These are phyloP conservation scores for Prionace glauca DNA, from an alignment of 2,797 vertebrate species.

Conservation along the genomic window DNA sequence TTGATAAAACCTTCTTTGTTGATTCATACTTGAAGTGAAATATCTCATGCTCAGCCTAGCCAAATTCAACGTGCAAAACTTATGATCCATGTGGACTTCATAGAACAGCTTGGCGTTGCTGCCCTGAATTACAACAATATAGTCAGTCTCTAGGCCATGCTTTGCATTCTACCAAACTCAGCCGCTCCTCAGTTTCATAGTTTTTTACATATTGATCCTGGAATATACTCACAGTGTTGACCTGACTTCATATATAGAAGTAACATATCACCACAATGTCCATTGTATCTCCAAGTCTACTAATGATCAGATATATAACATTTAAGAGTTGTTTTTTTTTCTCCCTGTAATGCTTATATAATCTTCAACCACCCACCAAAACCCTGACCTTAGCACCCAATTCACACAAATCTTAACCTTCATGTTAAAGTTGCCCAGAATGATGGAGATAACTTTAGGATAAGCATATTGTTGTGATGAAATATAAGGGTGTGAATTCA, in stretches of 20 bases:
- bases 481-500: not conserved
- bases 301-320: not conserved
- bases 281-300: not conserved
- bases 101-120: no score
- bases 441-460: not conserved
- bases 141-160: not conserved
- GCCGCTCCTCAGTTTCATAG: not conserved
- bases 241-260: not conserved
- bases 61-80: no score
- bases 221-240: not conserved
- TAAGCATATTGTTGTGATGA: not conserved
- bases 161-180: not conserved
- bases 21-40: no score
- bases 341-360: not conserved
- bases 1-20: no score
- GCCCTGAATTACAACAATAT: no score
- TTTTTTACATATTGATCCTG: not conserved
- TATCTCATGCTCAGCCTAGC: no score
- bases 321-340: not conserved
- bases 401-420: not conserved
- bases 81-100: no score
- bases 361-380: not conserved
- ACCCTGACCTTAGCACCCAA: not conserved
- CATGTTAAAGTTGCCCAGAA: not conserved
- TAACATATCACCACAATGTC: not conserved